Evolutionary conservation across 2,797 vertebrate species (phyloP).

Genomic region (Gephyroberyx darwinii): DNA sequence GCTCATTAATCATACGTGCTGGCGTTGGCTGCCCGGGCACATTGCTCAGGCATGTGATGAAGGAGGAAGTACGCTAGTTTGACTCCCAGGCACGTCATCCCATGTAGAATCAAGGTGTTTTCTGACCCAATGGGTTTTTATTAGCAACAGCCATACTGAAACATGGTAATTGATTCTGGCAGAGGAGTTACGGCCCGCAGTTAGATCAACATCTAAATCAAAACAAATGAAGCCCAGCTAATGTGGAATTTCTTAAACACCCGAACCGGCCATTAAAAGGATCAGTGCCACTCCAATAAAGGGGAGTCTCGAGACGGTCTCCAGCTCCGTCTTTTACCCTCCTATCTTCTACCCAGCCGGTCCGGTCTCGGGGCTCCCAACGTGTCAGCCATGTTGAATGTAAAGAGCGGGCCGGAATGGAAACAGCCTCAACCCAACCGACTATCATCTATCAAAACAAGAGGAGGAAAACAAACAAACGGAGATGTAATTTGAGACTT

Average conservation of each 20-base stretch:
- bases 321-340: neutral
- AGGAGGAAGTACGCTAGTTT: slow-evolving; percentile 70
- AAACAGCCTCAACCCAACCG: slow-evolving; percentile 21
- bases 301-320: slow-evolving; percentile 22
- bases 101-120: slow-evolving; percentile 52
- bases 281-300: slow-evolving; percentile 40
- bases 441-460: slow-evolving; percentile 54
- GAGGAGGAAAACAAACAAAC: slow-evolving; percentile 56
- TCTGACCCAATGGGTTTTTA: slow-evolving; percentile 66
- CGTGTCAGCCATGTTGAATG: slow-evolving; percentile 10
- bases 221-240: slow-evolving; percentile 41
- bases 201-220: slow-evolving; percentile 50
- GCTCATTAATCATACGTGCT: slow-evolving; percentile 65
- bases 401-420: slow-evolving; percentile 13
- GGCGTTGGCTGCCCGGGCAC: slow-evolving; percentile 58
- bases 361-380: neutral
- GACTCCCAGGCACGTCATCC: slow-evolving; percentile 58
- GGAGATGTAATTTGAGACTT: slow-evolving; percentile 46
- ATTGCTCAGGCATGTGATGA: slow-evolving; percentile 77
- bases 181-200: slow-evolving; percentile 40
- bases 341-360: neutral
- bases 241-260: slow-evolving; percentile 56
- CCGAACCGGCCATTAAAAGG: slow-evolving; percentile 33
- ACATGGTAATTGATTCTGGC: slow-evolving; percentile 62
- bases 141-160: slow-evolving; percentile 42